These are phyloP conservation scores for Urosaurus nigricauda DNA, from an alignment of 2,797 vertebrate species.

Conservation along the genomic window DNA sequence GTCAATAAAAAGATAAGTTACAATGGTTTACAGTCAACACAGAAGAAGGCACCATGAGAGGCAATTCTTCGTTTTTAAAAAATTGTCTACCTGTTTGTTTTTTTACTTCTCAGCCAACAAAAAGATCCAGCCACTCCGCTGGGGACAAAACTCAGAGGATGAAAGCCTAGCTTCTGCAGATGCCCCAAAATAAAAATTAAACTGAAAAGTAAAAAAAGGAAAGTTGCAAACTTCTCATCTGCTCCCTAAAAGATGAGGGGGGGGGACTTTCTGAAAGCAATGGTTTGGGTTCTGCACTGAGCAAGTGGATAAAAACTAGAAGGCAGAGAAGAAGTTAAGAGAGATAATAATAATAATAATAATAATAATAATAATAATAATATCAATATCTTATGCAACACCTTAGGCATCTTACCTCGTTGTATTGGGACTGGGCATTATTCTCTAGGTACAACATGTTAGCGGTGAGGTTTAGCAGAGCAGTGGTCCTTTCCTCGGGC, in stretches of 20 bases:
- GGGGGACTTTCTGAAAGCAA: too few relatives aligned
- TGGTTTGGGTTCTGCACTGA: not conserved
- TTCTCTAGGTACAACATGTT: constrained; percentile 99
- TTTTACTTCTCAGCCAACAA: not conserved
- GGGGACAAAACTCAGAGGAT: not conserved
- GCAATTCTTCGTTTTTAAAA: too few relatives aligned
- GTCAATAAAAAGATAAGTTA: constrained; percentile 9
- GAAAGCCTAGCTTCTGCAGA: too few relatives aligned
- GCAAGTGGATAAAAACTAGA: not conserved
- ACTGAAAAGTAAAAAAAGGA: not conserved
- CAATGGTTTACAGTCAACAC: constrained; percentile 31
- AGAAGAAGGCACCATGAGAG: not conserved
- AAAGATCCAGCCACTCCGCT: not conserved
- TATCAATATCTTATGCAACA: constrained; percentile 52
- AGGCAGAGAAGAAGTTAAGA: not conserved
- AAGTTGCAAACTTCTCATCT: not conserved
- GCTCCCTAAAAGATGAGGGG: constrained; percentile 25
- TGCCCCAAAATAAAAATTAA: not conserved
- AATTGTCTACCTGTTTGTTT: not conserved
- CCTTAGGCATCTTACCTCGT: constrained; percentile 90
- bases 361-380: too few relatives aligned
- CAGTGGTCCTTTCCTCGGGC: constrained; percentile 96
- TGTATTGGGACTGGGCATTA: constrained; percentile 94
- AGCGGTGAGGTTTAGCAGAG: constrained; percentile 97
- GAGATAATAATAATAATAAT: constrained; percentile 6